Conservation (phyloP, 37 sponge, comb jelly and placozoan genomes). For the Eunapius fragilis region DNA sequence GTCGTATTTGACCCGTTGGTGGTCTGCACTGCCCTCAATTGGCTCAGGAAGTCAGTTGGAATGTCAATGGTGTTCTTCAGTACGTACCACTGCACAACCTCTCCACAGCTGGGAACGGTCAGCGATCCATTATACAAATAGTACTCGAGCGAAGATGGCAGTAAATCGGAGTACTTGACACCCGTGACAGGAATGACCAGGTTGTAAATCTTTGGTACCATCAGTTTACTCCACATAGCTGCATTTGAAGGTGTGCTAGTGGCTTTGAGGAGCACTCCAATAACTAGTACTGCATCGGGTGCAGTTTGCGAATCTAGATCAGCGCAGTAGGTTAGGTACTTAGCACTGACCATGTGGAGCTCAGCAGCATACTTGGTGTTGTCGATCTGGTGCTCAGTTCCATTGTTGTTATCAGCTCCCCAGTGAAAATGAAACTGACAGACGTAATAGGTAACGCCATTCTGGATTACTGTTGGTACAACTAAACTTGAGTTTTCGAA, state of each 20-base stretch:
- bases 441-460: slow-evolving; percentile 27
- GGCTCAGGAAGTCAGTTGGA: slow-evolving; percentile 23
- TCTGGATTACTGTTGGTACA: neutral
- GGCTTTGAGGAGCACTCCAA: slow-evolving; percentile 40
- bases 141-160: slow-evolving; percentile 41
- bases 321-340: neutral
- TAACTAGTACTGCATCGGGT: slow-evolving; percentile 2
- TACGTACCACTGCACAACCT: slow-evolving; percentile 14
- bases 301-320: neutral
- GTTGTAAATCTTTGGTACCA: neutral
- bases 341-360: slow-evolving; percentile 48
- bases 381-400: slow-evolving; percentile 57
- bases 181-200: neutral
- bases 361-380: slow-evolving; percentile 13
- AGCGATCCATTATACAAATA: slow-evolving; percentile 68
- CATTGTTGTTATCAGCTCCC: slow-evolving; percentile 28
- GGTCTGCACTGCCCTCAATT: slow-evolving; percentile 6
- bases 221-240: slow-evolving; percentile 18
- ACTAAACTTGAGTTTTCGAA: neutral
- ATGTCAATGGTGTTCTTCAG: neutral
- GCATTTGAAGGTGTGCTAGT: neutral
- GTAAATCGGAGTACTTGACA: slow-evolving; percentile 1
- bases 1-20: neutral
- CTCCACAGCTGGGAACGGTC: slow-evolving; percentile 64
- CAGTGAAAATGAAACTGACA: slow-evolving; percentile 71